Evolutionary conservation across 2,113 vertebrate species (phyloP).

Genomic region (Passer montanus): DNA sequence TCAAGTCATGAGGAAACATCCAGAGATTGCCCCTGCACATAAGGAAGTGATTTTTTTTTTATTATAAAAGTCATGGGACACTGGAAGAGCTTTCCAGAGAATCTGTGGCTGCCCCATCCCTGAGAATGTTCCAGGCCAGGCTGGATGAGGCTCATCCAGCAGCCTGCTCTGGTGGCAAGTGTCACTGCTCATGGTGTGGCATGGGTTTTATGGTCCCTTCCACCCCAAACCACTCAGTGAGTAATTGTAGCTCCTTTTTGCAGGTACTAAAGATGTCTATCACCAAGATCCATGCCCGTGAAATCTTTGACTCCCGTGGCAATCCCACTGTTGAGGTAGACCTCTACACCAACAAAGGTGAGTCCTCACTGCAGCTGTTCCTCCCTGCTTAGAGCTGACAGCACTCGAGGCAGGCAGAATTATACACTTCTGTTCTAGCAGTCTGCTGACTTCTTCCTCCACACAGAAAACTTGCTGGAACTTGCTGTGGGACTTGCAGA

Average conservation of each 20-base stretch:
- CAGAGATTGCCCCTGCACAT: background rate
- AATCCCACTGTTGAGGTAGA: slow-evolving; percentile 98
- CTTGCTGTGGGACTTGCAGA: background rate
- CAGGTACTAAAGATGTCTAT: slow-evolving; percentile 90
- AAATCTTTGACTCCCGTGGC: slow-evolving; percentile 98
- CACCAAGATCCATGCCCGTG: slow-evolving; percentile 87
- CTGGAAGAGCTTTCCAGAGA: background rate
- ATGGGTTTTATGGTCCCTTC: background rate
- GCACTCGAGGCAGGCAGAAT: background rate
- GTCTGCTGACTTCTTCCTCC: background rate
- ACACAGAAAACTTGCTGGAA: background rate
- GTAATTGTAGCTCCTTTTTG: background rate
- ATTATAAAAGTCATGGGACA: background rate
- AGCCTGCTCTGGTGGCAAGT: background rate
- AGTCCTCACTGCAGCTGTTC: background rate
- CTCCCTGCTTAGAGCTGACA: background rate
- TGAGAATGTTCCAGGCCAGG: background rate
- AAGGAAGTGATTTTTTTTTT: background rate
- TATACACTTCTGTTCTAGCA: background rate
- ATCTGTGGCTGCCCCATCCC: background rate
- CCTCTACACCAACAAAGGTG: slow-evolving; percentile 91
- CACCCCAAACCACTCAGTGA: background rate
- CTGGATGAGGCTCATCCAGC: background rate
- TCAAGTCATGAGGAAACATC: background rate
- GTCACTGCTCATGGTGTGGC: accelerated